Evolutionary conservation across 1,140 invertebrate genomes (phyloP).

Genomic region (Tenebrio molitor): DNA sequence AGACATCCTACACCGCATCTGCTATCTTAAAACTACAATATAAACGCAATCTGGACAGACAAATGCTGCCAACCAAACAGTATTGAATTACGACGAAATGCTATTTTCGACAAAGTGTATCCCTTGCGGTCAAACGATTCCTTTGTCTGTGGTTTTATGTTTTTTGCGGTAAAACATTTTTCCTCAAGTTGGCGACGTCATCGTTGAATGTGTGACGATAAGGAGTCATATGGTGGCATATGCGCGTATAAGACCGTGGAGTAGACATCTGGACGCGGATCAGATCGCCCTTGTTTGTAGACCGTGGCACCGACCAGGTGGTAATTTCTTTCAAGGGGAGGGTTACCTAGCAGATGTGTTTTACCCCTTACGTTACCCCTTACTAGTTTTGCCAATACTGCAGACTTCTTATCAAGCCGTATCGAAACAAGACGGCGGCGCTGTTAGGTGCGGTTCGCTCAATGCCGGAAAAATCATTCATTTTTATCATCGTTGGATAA

Average conservation of each 20-base stretch:
- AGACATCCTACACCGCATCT: constrained; percentile 33
- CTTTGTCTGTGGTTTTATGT: constrained; percentile 5
- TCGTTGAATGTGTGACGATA: constrained; percentile 29
- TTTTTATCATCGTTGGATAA: no score
- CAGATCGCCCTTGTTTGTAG: constrained; percentile 63
- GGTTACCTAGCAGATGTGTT: constrained; percentile 61
- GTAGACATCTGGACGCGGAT: constrained; percentile 59
- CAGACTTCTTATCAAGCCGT: constrained; percentile 48
- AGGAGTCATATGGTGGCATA: constrained; percentile 55
- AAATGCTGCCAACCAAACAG: constrained; percentile 14
- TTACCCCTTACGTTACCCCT: constrained; percentile 58
- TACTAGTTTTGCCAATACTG: constrained; percentile 53
- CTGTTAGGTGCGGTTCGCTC: neutral
- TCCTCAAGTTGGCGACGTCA: constrained; percentile 15
- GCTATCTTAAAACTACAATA: constrained; percentile 31
- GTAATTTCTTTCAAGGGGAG: constrained; percentile 62
- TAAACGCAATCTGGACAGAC: constrained; percentile 27
- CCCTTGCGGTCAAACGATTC: constrained; percentile 20
- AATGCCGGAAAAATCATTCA: no score
- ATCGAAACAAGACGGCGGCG: constrained; percentile 29
- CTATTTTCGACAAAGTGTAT: constrained; percentile 13
- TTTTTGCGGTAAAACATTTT: neutral
- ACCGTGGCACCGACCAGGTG: constrained; percentile 64
- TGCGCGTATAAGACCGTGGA: constrained; percentile 53
- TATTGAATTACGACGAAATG: constrained; percentile 26